Conservation (phyloP, 2,888 invertebrate genomes). For the Volucella bombylans region DNA sequence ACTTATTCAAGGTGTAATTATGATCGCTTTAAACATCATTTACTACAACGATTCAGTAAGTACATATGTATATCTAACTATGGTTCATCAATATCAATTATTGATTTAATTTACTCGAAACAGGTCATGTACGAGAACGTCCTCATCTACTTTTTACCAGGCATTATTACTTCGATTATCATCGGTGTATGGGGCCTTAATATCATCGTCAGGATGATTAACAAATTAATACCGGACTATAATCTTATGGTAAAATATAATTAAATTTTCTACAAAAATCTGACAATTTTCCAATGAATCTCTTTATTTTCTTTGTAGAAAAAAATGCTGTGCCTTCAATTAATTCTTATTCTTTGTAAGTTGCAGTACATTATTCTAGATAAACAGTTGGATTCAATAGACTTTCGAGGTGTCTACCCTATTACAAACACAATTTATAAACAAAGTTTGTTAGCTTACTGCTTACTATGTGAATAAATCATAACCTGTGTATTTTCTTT, state of each 20-base stretch:
- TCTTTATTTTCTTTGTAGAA: conserved; percentile 73
- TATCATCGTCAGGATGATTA: conserved; percentile 79
- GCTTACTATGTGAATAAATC: no score
- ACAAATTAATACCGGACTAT: conserved; percentile 78
- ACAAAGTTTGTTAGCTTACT: conserved; percentile 77
- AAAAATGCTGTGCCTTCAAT: conserved; percentile 80
- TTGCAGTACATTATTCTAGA: conserved; percentile 80
- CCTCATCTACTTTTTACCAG: conserved; percentile 80
- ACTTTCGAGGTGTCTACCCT: conserved; percentile 79
- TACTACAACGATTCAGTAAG: conserved; percentile 77
- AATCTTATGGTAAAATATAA: conserved; percentile 76
- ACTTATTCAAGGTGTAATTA: conserved; percentile 79
- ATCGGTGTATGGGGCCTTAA: conserved; percentile 81
- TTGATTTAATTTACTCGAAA: conserved; percentile 53
- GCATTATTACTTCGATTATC: conserved; percentile 80
- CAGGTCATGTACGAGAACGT: conserved; percentile 77
- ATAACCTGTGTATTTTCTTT: conserved; percentile 1
- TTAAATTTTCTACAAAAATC: neutral
- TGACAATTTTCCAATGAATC: neutral
- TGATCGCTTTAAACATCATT: conserved; percentile 80
- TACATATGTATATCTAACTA: conserved; percentile 14
- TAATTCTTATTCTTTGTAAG: conserved; percentile 80
- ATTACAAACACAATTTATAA: conserved; percentile 80
- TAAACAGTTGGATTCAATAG: conserved; percentile 76
- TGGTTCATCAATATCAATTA: neutral